phyloP scores from a whole-genome alignment of 2,888 invertebrate genomes.

The Monochamus alternatus region DNA sequence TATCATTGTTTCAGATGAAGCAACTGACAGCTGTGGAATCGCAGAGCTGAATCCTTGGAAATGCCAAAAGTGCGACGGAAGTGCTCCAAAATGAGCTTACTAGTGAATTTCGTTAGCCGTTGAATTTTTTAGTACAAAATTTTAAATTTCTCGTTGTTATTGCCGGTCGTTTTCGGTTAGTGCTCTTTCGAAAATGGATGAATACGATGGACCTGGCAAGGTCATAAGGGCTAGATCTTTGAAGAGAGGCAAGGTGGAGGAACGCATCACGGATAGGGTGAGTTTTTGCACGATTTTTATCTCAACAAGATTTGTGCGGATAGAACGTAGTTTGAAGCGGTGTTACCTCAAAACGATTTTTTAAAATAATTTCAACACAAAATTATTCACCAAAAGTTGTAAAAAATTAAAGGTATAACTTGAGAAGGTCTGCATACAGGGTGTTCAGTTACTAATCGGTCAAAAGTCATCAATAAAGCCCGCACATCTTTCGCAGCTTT shows the following conservation, averaged over 20 bases:
- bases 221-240: slow-evolving; percentile 84
- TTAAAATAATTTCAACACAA: too few relatives aligned
- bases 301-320: too few relatives aligned
- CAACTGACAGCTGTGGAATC: slow-evolving; percentile 3
- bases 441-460: too few relatives aligned
- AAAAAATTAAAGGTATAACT: too few relatives aligned
- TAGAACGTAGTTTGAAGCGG: too few relatives aligned
- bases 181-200: slow-evolving; percentile 51
- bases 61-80: neutral
- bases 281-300: slow-evolving; percentile 68
- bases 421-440: too few relatives aligned
- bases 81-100: neutral
- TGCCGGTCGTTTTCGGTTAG: slow-evolving; percentile 9
- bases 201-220: slow-evolving; percentile 64
- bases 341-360: too few relatives aligned
- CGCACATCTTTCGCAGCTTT: too few relatives aligned
- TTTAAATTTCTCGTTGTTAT: slow-evolving; percentile 28
- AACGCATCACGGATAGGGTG: slow-evolving; percentile 84
- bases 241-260: slow-evolving; percentile 86
- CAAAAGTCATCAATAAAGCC: too few relatives aligned
- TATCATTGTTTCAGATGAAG: slow-evolving; percentile 29
- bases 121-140: slow-evolving; percentile 15
- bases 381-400: too few relatives aligned
- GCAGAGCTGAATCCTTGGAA: neutral
- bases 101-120: slow-evolving; percentile 19